phyloP scores from a whole-genome alignment of 2,888 invertebrate species.

The Ormyrus labotus region DNA sequence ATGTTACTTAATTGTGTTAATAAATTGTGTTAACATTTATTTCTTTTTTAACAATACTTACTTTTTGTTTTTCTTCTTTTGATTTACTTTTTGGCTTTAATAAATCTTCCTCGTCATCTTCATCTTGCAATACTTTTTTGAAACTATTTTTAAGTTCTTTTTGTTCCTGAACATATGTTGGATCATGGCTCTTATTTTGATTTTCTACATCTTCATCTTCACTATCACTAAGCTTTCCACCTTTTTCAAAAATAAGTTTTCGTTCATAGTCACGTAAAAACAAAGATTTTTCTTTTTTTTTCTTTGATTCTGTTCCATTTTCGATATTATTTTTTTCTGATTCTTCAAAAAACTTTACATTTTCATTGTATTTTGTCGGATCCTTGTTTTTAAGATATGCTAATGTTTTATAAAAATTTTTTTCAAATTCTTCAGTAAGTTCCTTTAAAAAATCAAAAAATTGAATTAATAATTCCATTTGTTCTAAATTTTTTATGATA shows the following conservation, averaged over 20 bases:
- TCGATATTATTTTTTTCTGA: conserved; percentile 51
- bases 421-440: conserved; percentile 81
- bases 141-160: conserved; percentile 82
- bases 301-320: conserved; percentile 72
- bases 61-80: conserved; percentile 74
- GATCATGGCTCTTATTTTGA: conserved; percentile 61
- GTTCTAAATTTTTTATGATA: not conserved
- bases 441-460: conserved; percentile 32
- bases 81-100: conserved; percentile 71
- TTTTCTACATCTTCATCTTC: conserved; percentile 67
- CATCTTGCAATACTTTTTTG: conserved; percentile 77
- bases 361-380: conserved; percentile 90
- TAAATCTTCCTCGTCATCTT: conserved; percentile 75
- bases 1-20: conserved; percentile 9
- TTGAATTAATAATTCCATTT: not conserved
- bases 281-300: conserved; percentile 79
- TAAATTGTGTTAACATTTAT: conserved; percentile 15
- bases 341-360: conserved; percentile 82
- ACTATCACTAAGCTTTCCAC: conserved; percentile 77
- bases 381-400: conserved; percentile 91
- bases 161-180: conserved; percentile 83
- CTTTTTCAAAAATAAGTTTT: conserved; percentile 83
- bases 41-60: conserved; percentile 36
- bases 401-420: conserved; percentile 91
- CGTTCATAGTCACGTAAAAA: conserved; percentile 88